Evolutionary conservation across 2,888 invertebrate genomes (phyloP).

Genomic region (Thalpophila matura): DNA sequence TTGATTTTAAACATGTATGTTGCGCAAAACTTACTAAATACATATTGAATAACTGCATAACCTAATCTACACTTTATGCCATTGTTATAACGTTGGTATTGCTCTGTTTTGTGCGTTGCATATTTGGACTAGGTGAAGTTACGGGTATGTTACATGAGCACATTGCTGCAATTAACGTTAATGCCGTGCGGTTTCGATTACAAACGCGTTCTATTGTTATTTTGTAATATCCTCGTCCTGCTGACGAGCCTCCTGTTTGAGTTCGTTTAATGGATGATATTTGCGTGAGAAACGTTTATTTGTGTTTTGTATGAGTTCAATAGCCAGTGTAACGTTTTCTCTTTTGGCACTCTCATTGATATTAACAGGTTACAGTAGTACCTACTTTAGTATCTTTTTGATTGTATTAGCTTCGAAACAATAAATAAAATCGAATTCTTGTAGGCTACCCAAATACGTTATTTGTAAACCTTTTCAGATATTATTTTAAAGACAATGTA

Average conservation of each 20-base stretch:
- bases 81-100: constrained; percentile 40
- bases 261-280: constrained; percentile 20
- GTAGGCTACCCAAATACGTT: no score
- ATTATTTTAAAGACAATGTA: no score
- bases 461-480: no score
- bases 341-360: constrained; percentile 17
- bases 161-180: constrained; percentile 70
- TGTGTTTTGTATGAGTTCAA: constrained; percentile 11
- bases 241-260: constrained; percentile 49
- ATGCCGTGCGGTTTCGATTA: constrained; percentile 74
- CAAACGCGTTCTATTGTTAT: constrained; percentile 70
- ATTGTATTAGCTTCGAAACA: no score
- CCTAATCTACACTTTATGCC: constrained; percentile 43
- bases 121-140: constrained; percentile 58
- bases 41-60: constrained; percentile 38
- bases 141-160: constrained; percentile 69
- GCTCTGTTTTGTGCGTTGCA: constrained; percentile 16
- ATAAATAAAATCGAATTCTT: no score
- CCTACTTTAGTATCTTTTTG: no score
- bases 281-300: constrained; percentile 26
- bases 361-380: background rate
- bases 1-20: constrained; percentile 66
- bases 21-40: constrained; percentile 69
- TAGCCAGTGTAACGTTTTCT: constrained; percentile 23
- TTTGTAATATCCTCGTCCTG: constrained; percentile 76